Evolutionary conservation across 2,797 vertebrate genomes (phyloP), one percentile per base, ranked within the genome.

Genomic region (Thripadectes ignobilis): DNA sequence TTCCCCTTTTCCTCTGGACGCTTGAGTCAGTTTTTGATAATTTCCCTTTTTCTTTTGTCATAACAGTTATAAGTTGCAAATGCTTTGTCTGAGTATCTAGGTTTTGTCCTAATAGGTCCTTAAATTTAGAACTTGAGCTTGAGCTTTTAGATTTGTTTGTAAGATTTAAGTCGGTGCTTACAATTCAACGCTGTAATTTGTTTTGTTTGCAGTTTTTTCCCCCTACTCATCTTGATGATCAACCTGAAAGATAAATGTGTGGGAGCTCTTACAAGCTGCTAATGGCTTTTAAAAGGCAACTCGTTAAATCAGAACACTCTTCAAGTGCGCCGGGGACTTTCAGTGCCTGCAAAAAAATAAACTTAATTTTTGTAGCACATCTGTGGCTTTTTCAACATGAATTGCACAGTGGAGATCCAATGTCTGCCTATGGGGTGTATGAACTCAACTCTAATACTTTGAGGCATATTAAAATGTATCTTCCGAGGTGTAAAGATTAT

Each of bases 221-320:
- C 7, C 5, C 16, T 16, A 55, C 18, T 24, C 13, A 29, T 67
- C 2, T 4, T 67, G 57, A 43, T 57, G n/a, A 88, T 29, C 34
- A 65, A 71, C 21, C 41, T 41, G 23, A 77, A 83, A 88, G 49
- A 61, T n/a, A 48, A 78, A 61, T 7, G 9, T 84, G 30, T 77
- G 38, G 38, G 66, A 77, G 21, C 57, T 83, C 63, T 72, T 46
- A 21, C 52, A 62, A 85, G 51, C 30, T 72, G 57, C 29, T 92
- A 58, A 65, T 65, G 72, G 46, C 30, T 92, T 89, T 93, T 78
- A 75, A 93, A 81, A 93, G 46, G 30, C n/a, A 88, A 80, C 54
- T 82, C 0, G 1, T 80, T 83, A 67, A 61, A 72, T 65, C 32
- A 10, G 63, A 88, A 46, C 21, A 49, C 68, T 90, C 38, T 83